Base-by-base conservation (phyloP, 2,797 vertebrate species). In the Epinephelus coioides region DNA sequence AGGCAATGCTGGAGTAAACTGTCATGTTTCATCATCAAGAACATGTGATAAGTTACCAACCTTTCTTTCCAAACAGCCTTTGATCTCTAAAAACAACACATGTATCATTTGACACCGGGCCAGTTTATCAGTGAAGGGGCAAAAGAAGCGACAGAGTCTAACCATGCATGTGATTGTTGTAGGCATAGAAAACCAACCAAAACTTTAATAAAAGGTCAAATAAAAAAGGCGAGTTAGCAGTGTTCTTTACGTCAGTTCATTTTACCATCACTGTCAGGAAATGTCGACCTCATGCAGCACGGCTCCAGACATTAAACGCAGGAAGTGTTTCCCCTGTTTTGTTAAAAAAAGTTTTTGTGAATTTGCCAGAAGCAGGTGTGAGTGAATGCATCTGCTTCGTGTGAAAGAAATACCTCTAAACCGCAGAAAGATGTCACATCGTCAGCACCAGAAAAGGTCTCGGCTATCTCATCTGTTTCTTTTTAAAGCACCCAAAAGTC, bases 131-230 rank as follows among this genome's bases (percentile, higher is more conserved):
- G 46, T n/a, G 40, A 62, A 62, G 1, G 38, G 38, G 4, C 3
- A 40, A 49, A 66, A 65, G 27, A 54, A 67, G 43, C 68, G 73
- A 79, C 44, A n/a, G 62, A 76, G 47, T 78, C 51, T 74, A 73
- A 85, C 30, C 78, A 69, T 90, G 86, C 84, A 90, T 90, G 86
- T 86, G 67, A 88, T 40, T 88, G 76, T 84, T 79, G 75, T 88
- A 91, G 85, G 76, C 38, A 30, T 75, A 88, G 66, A 83, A 81
- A 84, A 78, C 40, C 54, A 74, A 81, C 21, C 43, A 57, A 83
- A 85, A 80, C 74, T 17, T 61, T 11, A 90, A 89, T 86, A 89
- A 88, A 88, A 79, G 65, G 66, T 88, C 74, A 55, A 89, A 82
- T 71, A 61, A 79, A 87, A 82, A 72, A 6, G 27, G 19, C 21